Percentiles rank a stretch among this genome's conserved stretches.
These are phyloP conservation scores for Myotis pilosus DNA, from an alignment of 2,797 vertebrate species.

Conservation along the genomic window DNA sequence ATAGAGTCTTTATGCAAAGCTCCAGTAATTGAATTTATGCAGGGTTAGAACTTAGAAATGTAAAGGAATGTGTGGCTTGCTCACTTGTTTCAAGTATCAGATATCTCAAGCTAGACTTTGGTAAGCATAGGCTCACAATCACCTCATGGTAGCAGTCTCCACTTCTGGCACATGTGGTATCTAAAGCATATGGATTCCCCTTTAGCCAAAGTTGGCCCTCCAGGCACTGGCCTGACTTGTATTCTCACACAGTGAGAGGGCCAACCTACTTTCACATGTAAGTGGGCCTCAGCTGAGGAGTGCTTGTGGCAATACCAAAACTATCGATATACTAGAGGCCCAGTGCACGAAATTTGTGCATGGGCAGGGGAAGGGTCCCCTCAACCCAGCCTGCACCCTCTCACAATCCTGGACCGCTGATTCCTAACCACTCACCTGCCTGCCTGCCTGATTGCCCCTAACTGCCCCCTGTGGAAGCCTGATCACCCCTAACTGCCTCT, in stretches of 20 bases:
- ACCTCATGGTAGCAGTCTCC: background rate
- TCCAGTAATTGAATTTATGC: background rate
- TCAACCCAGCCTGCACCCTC: too few species aligned
- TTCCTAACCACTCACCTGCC: too few species aligned
- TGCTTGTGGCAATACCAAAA: background rate
- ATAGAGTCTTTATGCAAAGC: conserved; percentile 41
- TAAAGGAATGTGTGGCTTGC: background rate
- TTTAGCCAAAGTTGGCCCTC: background rate
- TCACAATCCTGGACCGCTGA: too few species aligned
- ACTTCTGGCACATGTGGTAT: background rate
- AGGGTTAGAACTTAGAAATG: conserved; percentile 13
- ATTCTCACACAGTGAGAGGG: background rate
- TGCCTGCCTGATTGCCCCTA: too few species aligned
- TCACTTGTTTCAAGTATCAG: background rate
- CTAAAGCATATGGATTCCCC: conserved; percentile 2
- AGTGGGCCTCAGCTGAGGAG: conserved; percentile 35
- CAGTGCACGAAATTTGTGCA: too few species aligned
- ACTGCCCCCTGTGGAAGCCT: too few species aligned
- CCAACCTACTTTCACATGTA: background rate
- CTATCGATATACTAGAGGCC: background rate
- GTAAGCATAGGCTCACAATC: background rate
- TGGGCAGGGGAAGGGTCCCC: too few species aligned
- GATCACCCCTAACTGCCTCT: too few species aligned
- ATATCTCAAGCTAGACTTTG: conserved; percentile 15
- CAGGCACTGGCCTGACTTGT: conserved; percentile 4